Conservation (phyloP, 2,797 vertebrate species). For the Onychomys leucogaster region DNA sequence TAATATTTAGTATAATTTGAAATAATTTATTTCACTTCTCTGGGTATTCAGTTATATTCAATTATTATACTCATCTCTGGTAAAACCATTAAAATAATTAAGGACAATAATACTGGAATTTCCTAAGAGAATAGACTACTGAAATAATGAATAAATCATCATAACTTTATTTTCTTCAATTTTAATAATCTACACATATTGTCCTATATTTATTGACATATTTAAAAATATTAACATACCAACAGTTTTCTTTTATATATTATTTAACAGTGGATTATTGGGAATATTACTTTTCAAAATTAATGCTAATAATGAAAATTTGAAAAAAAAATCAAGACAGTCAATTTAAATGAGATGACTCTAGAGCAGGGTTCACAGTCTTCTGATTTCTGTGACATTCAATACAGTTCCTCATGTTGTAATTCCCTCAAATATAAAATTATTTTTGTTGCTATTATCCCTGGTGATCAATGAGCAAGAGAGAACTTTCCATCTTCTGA, state of each 20-base stretch:
- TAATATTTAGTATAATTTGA: neutral
- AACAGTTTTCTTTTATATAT: neutral
- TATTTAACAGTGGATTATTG: neutral
- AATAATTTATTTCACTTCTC: neutral
- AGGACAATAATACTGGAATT: neutral
- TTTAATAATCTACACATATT: neutral
- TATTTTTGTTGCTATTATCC: neutral
- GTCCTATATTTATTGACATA: neutral
- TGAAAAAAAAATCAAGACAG: neutral
- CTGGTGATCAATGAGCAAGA: too few relatives aligned
- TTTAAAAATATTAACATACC: neutral
- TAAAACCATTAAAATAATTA: neutral
- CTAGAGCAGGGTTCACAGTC: neutral
- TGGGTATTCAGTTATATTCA: neutral
- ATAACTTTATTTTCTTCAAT: neutral
- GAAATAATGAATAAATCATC: neutral
- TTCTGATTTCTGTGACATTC: neutral
- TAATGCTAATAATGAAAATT: neutral
- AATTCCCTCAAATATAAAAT: neutral
- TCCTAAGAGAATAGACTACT: neutral
- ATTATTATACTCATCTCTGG: neutral
- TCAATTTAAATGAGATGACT: neutral
- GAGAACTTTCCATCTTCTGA: too few relatives aligned
- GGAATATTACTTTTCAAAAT: neutral
- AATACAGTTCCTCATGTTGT: neutral